These are phyloP conservation scores for Philypnodon macrostomus DNA, from an alignment of 2,797 vertebrate genomes.

Conservation along the genomic window DNA sequence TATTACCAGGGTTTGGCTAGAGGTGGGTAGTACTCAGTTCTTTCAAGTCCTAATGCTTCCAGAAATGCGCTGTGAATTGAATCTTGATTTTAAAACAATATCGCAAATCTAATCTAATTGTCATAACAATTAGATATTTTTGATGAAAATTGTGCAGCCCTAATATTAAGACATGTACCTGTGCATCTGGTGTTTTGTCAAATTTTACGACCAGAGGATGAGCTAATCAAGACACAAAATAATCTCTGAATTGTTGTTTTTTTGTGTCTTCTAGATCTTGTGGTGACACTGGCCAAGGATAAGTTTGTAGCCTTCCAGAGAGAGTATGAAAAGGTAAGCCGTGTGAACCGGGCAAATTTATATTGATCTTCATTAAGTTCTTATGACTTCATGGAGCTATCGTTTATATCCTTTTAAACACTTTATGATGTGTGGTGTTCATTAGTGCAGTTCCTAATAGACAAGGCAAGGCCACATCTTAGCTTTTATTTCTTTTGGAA, in stretches of 20 bases:
- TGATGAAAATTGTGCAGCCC: too few relatives aligned
- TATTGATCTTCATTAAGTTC: constrained; percentile 6
- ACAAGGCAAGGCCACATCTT: constrained; percentile 19
- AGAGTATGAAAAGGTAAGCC: constrained; percentile 78
- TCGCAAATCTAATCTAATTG: too few relatives aligned
- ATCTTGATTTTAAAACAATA: too few relatives aligned
- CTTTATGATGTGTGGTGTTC: constrained; percentile 1
- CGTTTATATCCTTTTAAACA: constrained; percentile 1
- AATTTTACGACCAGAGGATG: too few relatives aligned
- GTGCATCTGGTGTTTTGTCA: too few relatives aligned
- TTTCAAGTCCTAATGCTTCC: too few relatives aligned
- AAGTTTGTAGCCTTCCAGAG: constrained; percentile 74
- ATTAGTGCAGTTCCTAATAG: constrained; percentile 29
- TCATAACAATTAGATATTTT: too few relatives aligned
- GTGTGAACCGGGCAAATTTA: not conserved
- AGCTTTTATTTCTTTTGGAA: constrained; percentile 42
- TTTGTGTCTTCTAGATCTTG: constrained; percentile 72
- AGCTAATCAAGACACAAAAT: too few relatives aligned
- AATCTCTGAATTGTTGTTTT: constrained; percentile 8
- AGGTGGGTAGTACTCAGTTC: too few relatives aligned
- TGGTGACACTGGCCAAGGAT: constrained; percentile 75
- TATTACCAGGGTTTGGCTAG: too few relatives aligned
- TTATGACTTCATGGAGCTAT: constrained; percentile 10
- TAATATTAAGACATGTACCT: too few relatives aligned
- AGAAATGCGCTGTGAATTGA: too few relatives aligned